A percentile compares a stretch with the other conserved stretches of the same genome.
These are phyloP conservation scores for Nibea albiflora DNA, from an alignment of 2,113 vertebrate genomes.

Conservation along the genomic window DNA sequence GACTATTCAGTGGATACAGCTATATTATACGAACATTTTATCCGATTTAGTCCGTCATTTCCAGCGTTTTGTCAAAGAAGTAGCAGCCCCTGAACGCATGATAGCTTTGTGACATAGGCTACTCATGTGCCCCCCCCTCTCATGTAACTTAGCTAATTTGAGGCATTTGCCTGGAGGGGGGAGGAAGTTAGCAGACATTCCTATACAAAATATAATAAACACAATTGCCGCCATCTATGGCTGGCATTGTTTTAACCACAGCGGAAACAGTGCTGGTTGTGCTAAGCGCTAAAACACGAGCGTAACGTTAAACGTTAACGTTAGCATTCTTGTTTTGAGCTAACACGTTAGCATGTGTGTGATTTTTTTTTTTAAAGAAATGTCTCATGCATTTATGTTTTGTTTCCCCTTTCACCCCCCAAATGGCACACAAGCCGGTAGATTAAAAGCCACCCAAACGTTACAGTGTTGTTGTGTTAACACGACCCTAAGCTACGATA, in stretches of 20 bases:
- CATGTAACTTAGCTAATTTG: not conserved
- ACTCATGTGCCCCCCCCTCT: not conserved
- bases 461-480: not conserved
- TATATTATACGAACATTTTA: not conserved
- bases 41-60: not conserved
- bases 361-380: too few relatives aligned
- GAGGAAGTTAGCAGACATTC: conserved; percentile 2
- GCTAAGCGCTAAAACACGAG: not conserved
- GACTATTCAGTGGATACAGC: not conserved
- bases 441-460: accelerated
- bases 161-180: not conserved
- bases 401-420: not conserved
- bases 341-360: conserved; percentile 50
- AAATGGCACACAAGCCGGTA: not conserved
- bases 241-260: not conserved
- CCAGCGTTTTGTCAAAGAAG: not conserved
- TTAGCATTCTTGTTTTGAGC: conserved; percentile 20
- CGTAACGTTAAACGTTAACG: not conserved
- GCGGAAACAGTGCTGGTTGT: not conserved
- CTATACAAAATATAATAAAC: not conserved
- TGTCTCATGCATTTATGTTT: not conserved
- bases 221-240: not conserved
- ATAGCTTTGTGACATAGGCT: not conserved
- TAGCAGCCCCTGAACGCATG: not conserved
- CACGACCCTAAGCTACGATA: not conserved